Conservation (phyloP, 2,797 vertebrate species). For the Anguilla anguilla region DNA sequence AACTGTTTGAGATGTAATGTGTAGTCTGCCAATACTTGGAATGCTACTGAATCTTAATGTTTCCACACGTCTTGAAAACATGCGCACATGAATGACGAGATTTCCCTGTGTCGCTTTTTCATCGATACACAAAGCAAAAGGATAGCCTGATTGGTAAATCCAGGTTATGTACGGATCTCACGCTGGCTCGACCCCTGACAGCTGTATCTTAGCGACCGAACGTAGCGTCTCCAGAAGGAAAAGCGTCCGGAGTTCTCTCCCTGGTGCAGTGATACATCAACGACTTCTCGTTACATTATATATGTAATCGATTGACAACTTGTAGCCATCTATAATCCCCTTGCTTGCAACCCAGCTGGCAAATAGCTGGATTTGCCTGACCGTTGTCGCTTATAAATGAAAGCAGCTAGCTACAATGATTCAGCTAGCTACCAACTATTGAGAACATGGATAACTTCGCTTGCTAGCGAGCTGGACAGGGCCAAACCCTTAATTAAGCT, state of each 20-base stretch:
- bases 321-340: not conserved
- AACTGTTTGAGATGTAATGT: too few relatives aligned
- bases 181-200: not conserved
- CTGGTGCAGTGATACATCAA: not conserved
- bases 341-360: too few relatives aligned
- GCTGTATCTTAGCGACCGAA: conserved; percentile 26
- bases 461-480: not conserved
- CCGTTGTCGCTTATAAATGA: not conserved
- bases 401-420: not conserved
- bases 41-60: too few relatives aligned
- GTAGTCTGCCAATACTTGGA: too few relatives aligned
- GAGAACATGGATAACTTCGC: not conserved
- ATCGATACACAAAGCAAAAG: not conserved
- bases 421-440: not conserved
- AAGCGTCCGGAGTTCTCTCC: not conserved
- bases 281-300: too few relatives aligned
- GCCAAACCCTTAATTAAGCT: not conserved
- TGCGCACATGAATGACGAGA: not conserved
- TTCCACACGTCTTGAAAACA: too few relatives aligned
- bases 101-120: not conserved
- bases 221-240: conserved; percentile 14
- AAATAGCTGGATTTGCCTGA: not conserved
- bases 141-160: not conserved
- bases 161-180: not conserved
- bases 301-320: not conserved